A percentile compares a stretch with the other conserved stretches of the same genome.
These are phyloP conservation scores for Blennius ocellaris DNA, from an alignment of 2,113 vertebrate genomes.

Conservation along the genomic window DNA sequence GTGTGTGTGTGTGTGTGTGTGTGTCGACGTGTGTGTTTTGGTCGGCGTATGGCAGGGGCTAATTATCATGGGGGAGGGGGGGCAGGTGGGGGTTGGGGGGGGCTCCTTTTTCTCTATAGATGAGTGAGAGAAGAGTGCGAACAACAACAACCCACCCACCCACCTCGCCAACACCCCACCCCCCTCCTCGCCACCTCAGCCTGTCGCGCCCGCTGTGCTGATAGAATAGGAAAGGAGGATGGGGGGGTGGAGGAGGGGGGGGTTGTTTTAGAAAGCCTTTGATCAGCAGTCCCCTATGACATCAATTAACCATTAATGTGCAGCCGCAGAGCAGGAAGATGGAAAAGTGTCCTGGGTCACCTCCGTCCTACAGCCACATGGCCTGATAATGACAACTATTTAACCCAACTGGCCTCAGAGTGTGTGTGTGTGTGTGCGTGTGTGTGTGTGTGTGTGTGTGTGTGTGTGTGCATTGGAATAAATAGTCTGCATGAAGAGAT, in stretches of 20 bases:
- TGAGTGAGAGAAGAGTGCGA: slow-evolving; percentile 47
- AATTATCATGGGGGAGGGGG: slow-evolving; percentile 66
- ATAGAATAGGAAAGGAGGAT: slow-evolving; percentile 70
- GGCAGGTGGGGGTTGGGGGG: slow-evolving; percentile 6
- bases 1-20: slow-evolving; percentile 36
- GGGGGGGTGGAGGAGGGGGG: slow-evolving; percentile 27
- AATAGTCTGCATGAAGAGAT: slow-evolving; percentile 19
- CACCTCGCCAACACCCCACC: not conserved
- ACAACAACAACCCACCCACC: slow-evolving; percentile 13
- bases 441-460: slow-evolving; percentile 1
- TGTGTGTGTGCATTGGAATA: not conserved
- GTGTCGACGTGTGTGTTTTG: slow-evolving; percentile 35
- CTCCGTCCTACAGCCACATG: slow-evolving; percentile 49
- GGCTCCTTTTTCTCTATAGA: slow-evolving; percentile 15
- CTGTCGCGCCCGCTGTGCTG: slow-evolving; percentile 56
- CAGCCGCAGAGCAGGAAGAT: slow-evolving; percentile 57
- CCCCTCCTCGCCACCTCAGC: not conserved
- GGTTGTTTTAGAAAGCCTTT: slow-evolving; percentile 70
- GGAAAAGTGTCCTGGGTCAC: slow-evolving; percentile 68
- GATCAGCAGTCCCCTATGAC: slow-evolving; percentile 78
- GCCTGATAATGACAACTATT: slow-evolving; percentile 57
- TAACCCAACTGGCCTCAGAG: slow-evolving; percentile 48
- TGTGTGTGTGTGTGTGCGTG: slow-evolving; percentile 14
- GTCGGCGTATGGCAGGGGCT: slow-evolving; percentile 48
- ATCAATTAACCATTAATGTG: slow-evolving; percentile 81